These are phyloP conservation scores for Galleria mellonella DNA, from an alignment of 1,140 invertebrate species.

Conservation along the genomic window DNA sequence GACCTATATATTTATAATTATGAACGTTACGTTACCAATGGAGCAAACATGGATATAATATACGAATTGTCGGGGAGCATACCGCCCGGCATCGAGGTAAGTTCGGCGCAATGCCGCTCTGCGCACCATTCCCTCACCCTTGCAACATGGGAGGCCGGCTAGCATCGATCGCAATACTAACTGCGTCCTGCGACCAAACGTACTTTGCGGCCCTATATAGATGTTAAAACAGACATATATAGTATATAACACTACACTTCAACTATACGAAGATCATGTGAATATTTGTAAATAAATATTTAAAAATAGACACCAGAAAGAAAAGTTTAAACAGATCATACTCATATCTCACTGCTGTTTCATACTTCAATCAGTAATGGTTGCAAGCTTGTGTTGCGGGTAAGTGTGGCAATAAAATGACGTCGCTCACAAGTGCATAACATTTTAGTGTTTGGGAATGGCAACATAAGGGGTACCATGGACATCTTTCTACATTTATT, in stretches of 20 bases:
- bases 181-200: slow-evolving; percentile 2
- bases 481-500: no score
- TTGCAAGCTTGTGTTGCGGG: no score
- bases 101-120: slow-evolving; percentile 13
- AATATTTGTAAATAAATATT: not conserved
- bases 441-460: no score
- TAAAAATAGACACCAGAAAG: not conserved
- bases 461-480: no score
- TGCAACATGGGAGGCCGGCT: slow-evolving; percentile 7
- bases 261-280: no score
- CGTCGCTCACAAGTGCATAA: no score
- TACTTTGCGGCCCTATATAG: slow-evolving; percentile 1
- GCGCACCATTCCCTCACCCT: slow-evolving; percentile 15
- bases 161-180: slow-evolving; percentile 15
- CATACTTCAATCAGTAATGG: no score
- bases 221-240: not conserved
- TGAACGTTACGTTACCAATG: no score
- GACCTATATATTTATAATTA: no score
- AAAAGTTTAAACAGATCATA: not conserved
- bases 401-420: no score
- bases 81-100: slow-evolving; percentile 4
- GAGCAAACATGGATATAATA: slow-evolving; percentile 5
- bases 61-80: slow-evolving; percentile 4
- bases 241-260: no score
- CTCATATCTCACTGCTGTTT: not conserved